phyloP scores from a whole-genome alignment of 1,140 invertebrate species.

The Ceratitis capitata region DNA sequence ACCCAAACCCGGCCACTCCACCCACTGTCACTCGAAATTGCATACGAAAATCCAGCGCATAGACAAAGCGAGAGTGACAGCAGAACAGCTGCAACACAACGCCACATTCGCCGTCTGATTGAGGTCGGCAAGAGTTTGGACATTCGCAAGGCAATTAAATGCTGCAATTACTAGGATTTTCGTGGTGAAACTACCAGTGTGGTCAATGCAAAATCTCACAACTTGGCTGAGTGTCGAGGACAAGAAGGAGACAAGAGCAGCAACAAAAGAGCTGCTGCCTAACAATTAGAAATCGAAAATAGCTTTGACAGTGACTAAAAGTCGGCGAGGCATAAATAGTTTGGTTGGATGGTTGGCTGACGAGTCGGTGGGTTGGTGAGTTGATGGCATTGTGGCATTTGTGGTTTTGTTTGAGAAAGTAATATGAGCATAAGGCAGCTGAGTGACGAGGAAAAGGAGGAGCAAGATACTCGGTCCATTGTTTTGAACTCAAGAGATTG shows the following conservation, averaged over 20 bases:
- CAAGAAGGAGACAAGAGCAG: background rate
- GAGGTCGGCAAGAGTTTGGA: background rate
- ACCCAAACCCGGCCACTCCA: background rate
- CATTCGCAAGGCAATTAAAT: background rate
- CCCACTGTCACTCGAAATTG: background rate
- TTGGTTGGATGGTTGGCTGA: too few relatives aligned
- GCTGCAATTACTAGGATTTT: background rate
- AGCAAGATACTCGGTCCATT: too few relatives aligned
- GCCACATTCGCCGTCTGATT: background rate
- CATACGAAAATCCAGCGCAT: background rate
- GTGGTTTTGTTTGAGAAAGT: background rate
- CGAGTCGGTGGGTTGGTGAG: background rate
- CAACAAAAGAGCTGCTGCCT: background rate
- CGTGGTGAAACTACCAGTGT: background rate
- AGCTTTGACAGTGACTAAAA: background rate
- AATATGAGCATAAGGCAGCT: background rate
- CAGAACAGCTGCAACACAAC: background rate
- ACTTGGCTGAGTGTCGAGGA: background rate
- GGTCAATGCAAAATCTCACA: background rate
- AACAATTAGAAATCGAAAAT: background rate
- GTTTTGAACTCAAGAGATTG: too few relatives aligned
- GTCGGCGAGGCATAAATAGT: background rate
- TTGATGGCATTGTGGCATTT: background rate
- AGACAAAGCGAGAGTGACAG: background rate
- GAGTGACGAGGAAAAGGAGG: background rate